These are phyloP conservation scores for Epicauta chinensis DNA, from an alignment of 1,140 invertebrate species.

Conservation along the genomic window DNA sequence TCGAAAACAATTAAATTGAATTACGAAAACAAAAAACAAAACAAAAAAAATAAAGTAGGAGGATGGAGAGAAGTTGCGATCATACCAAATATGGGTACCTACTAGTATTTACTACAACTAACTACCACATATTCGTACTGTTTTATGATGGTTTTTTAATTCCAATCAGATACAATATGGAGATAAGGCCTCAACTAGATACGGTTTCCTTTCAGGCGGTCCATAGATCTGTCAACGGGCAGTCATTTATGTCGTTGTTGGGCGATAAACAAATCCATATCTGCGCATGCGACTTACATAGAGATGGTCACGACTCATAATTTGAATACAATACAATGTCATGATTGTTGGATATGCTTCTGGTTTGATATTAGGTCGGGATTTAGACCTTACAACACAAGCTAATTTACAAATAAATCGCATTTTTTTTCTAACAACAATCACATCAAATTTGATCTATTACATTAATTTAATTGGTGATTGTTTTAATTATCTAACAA, in stretches of 20 bases:
- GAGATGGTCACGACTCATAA: slow-evolving; percentile 32
- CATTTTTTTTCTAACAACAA: too few species aligned
- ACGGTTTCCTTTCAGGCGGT: slow-evolving; percentile 33
- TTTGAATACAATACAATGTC: slow-evolving; percentile 38
- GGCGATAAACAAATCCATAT: slow-evolving; percentile 36
- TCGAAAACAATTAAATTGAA: too few species aligned
- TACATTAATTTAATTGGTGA: neutral
- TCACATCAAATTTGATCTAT: too few species aligned
- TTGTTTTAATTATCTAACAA: slow-evolving; percentile 6
- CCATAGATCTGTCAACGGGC: slow-evolving; percentile 37
- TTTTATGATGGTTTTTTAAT: slow-evolving; percentile 13
- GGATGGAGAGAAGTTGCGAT: too few species aligned
- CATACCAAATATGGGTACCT: too few species aligned
- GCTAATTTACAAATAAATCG: too few species aligned
- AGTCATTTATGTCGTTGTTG: slow-evolving; percentile 35
- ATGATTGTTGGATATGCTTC: slow-evolving; percentile 15
- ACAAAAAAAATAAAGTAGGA: too few species aligned
- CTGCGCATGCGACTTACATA: slow-evolving; percentile 35
- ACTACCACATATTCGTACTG: too few species aligned
- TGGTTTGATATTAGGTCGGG: too few species aligned
- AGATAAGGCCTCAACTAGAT: slow-evolving; percentile 29
- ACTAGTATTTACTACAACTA: too few species aligned
- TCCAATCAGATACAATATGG: slow-evolving; percentile 27
- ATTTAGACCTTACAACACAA: too few species aligned
- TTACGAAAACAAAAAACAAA: too few species aligned